Conservation (phyloP, 1,140 invertebrate genomes). For the Drosophila oshimai region DNA sequence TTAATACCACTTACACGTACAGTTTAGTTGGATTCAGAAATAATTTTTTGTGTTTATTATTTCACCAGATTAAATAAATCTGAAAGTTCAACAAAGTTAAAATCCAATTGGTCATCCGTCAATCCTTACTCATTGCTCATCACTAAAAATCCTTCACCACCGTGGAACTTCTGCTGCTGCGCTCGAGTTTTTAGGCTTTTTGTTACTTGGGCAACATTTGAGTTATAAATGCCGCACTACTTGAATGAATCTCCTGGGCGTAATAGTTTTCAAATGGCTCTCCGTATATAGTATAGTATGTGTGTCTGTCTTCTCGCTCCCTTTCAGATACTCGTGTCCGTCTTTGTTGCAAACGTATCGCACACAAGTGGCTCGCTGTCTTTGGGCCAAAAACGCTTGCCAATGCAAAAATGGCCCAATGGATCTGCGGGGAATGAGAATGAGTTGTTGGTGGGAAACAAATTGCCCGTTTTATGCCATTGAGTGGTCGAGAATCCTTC, state of each 20-base stretch:
- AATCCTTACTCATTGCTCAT: slow-evolving; percentile 30
- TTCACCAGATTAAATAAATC: no score
- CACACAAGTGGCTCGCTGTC: slow-evolving; percentile 43
- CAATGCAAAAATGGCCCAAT: slow-evolving; percentile 47
- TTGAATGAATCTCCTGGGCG: slow-evolving; percentile 77
- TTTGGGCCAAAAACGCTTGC: slow-evolving; percentile 30
- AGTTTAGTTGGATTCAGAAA: no score
- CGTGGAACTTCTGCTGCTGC: slow-evolving; percentile 13
- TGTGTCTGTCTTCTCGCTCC: slow-evolving; percentile 3
- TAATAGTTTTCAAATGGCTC: slow-evolving; percentile 79
- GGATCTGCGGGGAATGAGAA: slow-evolving; percentile 1
- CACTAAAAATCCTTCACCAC: slow-evolving; percentile 37
- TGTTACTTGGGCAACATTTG: slow-evolving; percentile 55
- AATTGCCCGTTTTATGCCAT: slow-evolving; percentile 65
- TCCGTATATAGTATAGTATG: slow-evolving; percentile 50
- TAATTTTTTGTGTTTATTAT: no score
- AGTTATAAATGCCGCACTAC: slow-evolving; percentile 79
- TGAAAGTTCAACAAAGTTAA: no score
- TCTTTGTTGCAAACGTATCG: slow-evolving; percentile 49
- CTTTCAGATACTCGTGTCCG: slow-evolving; percentile 6
- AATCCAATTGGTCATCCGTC: no score
- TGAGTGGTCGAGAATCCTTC: slow-evolving; percentile 23
- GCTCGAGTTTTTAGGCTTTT: slow-evolving; percentile 41
- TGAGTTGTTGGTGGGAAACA: slow-evolving; percentile 20
- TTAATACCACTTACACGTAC: no score